These are phyloP conservation scores for Sicus ferrugineus DNA, from an alignment of 2,888 invertebrate genomes.

Conservation along the genomic window DNA sequence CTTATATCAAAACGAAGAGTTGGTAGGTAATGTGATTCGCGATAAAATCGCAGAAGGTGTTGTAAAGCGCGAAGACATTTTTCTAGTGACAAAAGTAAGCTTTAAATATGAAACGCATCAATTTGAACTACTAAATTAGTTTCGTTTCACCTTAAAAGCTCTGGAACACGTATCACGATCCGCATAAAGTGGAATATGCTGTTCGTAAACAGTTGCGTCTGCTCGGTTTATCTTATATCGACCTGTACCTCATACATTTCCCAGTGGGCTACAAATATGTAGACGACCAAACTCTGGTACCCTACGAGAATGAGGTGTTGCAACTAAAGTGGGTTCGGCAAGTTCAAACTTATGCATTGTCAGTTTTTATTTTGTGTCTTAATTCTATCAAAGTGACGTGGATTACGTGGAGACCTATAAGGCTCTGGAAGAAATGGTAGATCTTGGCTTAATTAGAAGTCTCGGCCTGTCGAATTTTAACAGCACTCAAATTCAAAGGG, in stretches of 20 bases:
- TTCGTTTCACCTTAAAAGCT: slow-evolving; percentile 44
- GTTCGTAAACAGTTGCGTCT: slow-evolving; percentile 70
- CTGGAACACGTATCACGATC: slow-evolving; percentile 53
- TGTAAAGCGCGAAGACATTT: slow-evolving; percentile 72
- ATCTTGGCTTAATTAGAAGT: slow-evolving; percentile 74
- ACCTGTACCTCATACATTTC: slow-evolving; percentile 82
- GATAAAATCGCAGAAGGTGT: slow-evolving; percentile 70
- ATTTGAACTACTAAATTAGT: no score
- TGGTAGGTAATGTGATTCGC: slow-evolving; percentile 71
- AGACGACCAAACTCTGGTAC: slow-evolving; percentile 50
- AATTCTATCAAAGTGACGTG: slow-evolving; percentile 65
- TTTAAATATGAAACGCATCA: no score
- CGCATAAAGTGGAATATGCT: slow-evolving; percentile 53
- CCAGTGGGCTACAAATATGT: slow-evolving; percentile 72
- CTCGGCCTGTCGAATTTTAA: slow-evolving; percentile 91
- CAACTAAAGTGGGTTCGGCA: slow-evolving; percentile 47
- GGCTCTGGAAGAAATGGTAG: slow-evolving; percentile 77
- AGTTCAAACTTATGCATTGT: background rate
- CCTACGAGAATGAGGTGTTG: slow-evolving; percentile 44
- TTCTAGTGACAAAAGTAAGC: slow-evolving; percentile 67
- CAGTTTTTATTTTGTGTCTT: background rate
- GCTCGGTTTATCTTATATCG: slow-evolving; percentile 76
- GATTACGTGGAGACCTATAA: slow-evolving; percentile 81
- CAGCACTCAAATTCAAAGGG: slow-evolving; percentile 73
- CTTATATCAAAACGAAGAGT: slow-evolving; percentile 73